Base-by-base conservation (phyloP, 2,797 vertebrate genomes). In the Falco naumanni region DNA sequence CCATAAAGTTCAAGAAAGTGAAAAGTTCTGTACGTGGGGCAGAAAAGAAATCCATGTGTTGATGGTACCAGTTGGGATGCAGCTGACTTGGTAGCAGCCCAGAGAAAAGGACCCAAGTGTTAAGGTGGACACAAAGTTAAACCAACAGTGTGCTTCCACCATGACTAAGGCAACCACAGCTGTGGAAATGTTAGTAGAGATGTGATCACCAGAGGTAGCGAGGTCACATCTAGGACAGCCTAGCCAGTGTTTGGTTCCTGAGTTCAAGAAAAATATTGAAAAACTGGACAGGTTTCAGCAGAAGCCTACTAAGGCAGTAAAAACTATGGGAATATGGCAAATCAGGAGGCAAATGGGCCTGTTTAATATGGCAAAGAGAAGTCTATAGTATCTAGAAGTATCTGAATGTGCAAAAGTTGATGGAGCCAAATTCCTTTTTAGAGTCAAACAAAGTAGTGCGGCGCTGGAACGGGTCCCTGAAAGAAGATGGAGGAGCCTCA, bases 1-100 rank as follows among this genome's bases (percentile, higher is more conserved):
- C 20, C 10, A 41, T 47, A n/a, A 70, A 70, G 11, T 16, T 60
- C 34, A 47, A 54, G 7, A 60, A 75, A 56, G n/a, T 63, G 31
- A n/a, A 47, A 37, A 66, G 29, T 57, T 80, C 48, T 48, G 10
- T 28, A n/a, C 0, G 0, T 6, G 4, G 7, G 14, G 20, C 22
- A 71, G 48, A 56, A 79, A 50, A 18, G 14, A 4, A 0, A 1
- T 10, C 18, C 22, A 48, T 33, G 13, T 31, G 70, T 37, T 63
- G 43, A 53, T 65, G 19, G 45, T 41, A 65, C 11, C 11, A 20
- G 3, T 10, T 63, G 13, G n/a, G 48, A 66, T 76, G 47, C 47
- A 84, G 20, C 5, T 80, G 47, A 31, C n/a, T 6, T 5, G 76
- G 26, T 19, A 68, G 48, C 31, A 76, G 47, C 47, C 24, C 59